These are phyloP conservation scores for Galleria mellonella DNA, from an alignment of 1,140 invertebrate species.

Conservation along the genomic window DNA sequence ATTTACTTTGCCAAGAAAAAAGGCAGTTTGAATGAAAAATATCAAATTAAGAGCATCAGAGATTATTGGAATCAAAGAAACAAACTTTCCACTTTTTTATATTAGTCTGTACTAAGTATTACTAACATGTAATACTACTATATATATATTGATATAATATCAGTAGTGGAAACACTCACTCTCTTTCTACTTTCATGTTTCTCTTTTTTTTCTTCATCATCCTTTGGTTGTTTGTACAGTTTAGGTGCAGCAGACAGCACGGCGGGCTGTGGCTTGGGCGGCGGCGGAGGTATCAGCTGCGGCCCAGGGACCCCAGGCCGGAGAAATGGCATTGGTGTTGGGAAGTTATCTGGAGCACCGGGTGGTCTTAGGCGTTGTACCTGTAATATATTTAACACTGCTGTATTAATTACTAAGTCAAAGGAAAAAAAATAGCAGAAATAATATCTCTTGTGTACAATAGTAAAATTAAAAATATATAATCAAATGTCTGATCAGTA, in stretches of 20 bases:
- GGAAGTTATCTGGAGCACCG: conserved; percentile 29
- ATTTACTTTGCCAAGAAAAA: no score
- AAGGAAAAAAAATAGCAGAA: no score
- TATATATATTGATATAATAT: no score
- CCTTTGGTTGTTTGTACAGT: conserved; percentile 74
- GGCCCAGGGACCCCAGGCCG: conserved; percentile 51
- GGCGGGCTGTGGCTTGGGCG: conserved; percentile 73
- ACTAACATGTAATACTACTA: no score
- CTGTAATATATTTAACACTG: conserved; percentile 75
- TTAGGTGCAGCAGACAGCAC: conserved; percentile 79
- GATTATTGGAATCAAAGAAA: neutral
- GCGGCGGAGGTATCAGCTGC: conserved; percentile 52
- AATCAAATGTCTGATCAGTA: no score
- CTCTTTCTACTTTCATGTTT: conserved; percentile 47
- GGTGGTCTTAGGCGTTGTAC: conserved; percentile 63
- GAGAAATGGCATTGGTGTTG: conserved; percentile 70
- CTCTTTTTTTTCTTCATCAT: conserved; percentile 53
- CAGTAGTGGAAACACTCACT: conserved; percentile 16
- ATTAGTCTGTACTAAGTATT: no score
- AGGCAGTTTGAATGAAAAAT: no score
- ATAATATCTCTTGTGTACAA: no score
- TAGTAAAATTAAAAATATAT: no score
- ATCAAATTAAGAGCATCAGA: no score
- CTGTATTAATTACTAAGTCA: no score
- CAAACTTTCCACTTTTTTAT: neutral